These are phyloP conservation scores for Zoanthus sociatus DNA, from an alignment of 92 coral and sea anemone genomes.

Conservation along the genomic window DNA sequence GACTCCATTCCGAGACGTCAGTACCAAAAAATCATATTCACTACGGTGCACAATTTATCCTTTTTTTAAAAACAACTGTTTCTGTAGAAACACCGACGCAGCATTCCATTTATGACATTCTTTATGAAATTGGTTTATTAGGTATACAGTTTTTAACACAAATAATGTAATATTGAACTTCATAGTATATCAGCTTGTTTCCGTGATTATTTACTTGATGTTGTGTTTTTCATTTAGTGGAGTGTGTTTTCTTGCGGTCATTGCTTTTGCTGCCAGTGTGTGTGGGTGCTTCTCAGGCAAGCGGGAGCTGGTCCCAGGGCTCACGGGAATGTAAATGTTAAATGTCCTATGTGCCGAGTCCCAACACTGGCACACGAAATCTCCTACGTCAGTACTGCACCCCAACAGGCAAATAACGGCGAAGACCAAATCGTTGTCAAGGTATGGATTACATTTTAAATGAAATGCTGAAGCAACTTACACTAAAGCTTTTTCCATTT, in stretches of 20 bases:
- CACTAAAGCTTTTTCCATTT: no score
- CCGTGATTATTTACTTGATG: neutral
- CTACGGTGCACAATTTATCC: no score
- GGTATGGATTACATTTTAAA: constrained; percentile 52
- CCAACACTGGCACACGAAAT: constrained; percentile 89
- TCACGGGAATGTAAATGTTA: constrained; percentile 82
- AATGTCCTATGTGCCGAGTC: constrained; percentile 96
- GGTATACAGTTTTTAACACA: no score
- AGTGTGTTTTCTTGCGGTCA: constrained; percentile 98
- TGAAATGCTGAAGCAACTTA: neutral
- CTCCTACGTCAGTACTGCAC: constrained; percentile 90
- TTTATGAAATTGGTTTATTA: no score
- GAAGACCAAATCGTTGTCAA: constrained; percentile 77
- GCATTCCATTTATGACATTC: no score
- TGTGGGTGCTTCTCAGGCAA: constrained; percentile 94
- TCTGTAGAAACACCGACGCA: no score
- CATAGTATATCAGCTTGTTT: neutral
- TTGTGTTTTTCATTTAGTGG: constrained; percentile 73
- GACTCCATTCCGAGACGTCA: no score
- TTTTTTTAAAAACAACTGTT: no score
- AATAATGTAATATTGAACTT: no score
- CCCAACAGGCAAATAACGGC: constrained; percentile 54
- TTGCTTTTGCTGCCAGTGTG: constrained; percentile 93
- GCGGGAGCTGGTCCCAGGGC: constrained; percentile 84
- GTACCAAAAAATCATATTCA: no score